A percentile compares a stretch with the other conserved stretches of the same genome.
Evolutionary conservation across 2,888 invertebrate species (phyloP).

Genomic region (Lycocerus yunnanus): DNA sequence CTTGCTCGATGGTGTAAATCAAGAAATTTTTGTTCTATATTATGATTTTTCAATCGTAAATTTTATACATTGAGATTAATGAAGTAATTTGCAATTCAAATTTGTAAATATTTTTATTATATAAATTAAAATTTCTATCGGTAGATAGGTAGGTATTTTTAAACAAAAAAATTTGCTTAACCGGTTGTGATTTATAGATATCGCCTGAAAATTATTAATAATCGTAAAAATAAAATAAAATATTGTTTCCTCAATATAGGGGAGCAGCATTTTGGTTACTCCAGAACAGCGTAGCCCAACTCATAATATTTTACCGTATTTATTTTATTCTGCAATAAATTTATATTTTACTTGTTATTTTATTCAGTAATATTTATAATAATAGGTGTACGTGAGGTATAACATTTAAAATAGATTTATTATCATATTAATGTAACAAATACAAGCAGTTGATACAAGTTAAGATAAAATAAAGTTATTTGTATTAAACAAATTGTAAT

Average conservation of each 20-base stretch:
- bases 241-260: background rate
- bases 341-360: background rate
- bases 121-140: background rate
- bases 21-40: slow-evolving; percentile 2
- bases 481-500: background rate
- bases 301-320: background rate
- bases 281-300: background rate
- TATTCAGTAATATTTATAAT: background rate
- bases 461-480: slow-evolving; percentile 41
- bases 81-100: background rate
- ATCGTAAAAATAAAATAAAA: background rate
- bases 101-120: background rate
- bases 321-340: background rate
- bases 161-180: background rate
- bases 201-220: background rate
- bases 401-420: background rate
- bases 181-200: background rate
- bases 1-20: background rate
- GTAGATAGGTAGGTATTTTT: background rate
- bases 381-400: background rate
- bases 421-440: slow-evolving; percentile 38
- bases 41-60: background rate
- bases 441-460: slow-evolving; percentile 37
- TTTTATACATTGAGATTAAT: background rate
- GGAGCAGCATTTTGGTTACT: background rate